phyloP scores from a whole-genome alignment of 2,888 invertebrate species.

The Glaucopsyche alexis region DNA sequence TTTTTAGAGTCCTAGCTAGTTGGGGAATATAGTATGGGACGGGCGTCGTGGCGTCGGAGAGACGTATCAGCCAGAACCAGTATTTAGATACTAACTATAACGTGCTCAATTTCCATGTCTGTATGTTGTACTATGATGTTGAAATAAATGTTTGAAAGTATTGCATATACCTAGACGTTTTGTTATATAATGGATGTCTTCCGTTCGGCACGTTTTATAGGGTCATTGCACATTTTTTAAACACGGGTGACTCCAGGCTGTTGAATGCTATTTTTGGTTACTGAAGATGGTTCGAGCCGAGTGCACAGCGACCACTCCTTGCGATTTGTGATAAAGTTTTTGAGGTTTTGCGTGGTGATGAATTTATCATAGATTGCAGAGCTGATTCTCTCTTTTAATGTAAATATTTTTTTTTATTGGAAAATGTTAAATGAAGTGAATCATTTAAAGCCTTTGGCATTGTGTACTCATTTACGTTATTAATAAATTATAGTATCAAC shows the following conservation, averaged over 20 bases:
- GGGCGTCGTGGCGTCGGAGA: background rate
- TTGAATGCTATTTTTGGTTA: constrained; percentile 49
- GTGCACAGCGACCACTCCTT: constrained; percentile 75
- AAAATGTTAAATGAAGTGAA: constrained; percentile 76
- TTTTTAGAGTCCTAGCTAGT: background rate
- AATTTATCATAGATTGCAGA: constrained; percentile 63
- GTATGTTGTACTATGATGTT: constrained; percentile 74
- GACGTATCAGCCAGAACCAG: constrained; percentile 46
- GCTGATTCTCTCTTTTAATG: constrained; percentile 75
- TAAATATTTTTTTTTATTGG: constrained; percentile 72
- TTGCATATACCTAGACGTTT: constrained; percentile 82
- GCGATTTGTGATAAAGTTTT: constrained; percentile 73
- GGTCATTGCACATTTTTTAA: constrained; percentile 71
- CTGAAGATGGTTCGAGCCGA: constrained; percentile 53
- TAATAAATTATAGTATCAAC: constrained; percentile 79
- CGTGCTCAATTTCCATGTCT: constrained; percentile 77
- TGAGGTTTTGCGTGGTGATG: constrained; percentile 62
- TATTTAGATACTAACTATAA: constrained; percentile 69
- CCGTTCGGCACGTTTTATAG: constrained; percentile 78
- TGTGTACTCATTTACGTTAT: constrained; percentile 82
- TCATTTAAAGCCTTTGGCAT: constrained; percentile 79
- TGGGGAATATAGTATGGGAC: background rate
- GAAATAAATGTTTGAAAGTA: constrained; percentile 66
- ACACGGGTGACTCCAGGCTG: constrained; percentile 42
- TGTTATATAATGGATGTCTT: constrained; percentile 87